These are phyloP conservation scores for Myopa tessellatipennis DNA, from an alignment of 2,888 invertebrate species.

Conservation along the genomic window DNA sequence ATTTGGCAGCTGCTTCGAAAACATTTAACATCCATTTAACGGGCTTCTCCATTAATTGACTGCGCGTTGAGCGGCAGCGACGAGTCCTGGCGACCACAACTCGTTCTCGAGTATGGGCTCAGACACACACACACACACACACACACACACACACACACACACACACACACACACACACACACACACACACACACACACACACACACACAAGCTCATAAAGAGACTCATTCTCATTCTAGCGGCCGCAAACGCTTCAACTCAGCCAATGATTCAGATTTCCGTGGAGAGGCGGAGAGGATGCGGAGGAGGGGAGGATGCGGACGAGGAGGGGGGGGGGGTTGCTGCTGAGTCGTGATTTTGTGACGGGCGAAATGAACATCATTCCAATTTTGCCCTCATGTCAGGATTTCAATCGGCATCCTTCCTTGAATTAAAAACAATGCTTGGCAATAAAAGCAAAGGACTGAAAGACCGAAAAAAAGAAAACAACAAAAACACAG, in stretches of 20 bases:
- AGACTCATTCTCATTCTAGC: too few species aligned
- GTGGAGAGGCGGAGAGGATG: neutral
- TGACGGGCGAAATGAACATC: conserved; percentile 46
- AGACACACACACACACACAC: neutral
- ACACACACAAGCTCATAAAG: neutral
- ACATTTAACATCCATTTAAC: conserved; percentile 65
- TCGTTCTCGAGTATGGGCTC: neutral
- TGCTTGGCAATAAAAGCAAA: conserved; percentile 37
- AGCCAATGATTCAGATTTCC: neutral
- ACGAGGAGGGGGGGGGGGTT: neutral
- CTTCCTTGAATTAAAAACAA: conserved; percentile 44
- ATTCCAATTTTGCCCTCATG: conserved; percentile 43
- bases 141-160: conserved; percentile 16
- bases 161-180: neutral
- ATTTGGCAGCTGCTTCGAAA: conserved; percentile 63
- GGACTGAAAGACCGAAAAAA: conserved; percentile 42
- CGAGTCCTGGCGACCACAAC: conserved; percentile 18
- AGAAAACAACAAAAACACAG: neutral
- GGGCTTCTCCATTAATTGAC: conserved; percentile 62
- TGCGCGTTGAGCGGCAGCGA: conserved; percentile 20
- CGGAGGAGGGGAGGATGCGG: neutral
- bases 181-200: neutral
- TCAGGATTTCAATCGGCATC: conserved; percentile 24
- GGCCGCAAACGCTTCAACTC: neutral
- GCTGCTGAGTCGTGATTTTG: conserved; percentile 24